Conservation (phyloP, 2,797 vertebrate species). For the Tinamus major region DNA sequence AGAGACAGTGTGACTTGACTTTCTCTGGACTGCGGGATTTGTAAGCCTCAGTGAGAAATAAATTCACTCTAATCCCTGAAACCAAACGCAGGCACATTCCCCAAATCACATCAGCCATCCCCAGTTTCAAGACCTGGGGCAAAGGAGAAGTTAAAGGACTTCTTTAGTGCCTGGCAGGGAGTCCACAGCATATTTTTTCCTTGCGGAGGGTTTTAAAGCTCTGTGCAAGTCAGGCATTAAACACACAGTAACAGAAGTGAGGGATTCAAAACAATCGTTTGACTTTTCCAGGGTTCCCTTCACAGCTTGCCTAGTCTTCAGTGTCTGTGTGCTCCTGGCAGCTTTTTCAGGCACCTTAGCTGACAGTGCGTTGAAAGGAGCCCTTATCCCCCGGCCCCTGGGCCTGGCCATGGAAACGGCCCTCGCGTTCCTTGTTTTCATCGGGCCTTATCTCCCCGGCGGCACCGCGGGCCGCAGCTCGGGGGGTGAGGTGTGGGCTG, state of each 20-base stretch:
- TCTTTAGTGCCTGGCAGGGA: not conserved
- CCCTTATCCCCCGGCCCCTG: not conserved
- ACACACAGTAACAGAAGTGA: not conserved
- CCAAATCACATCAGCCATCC: not conserved
- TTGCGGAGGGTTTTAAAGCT: not conserved
- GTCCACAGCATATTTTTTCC: not conserved
- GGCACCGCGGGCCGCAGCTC: not conserved
- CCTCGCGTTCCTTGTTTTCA: slow-evolving; percentile 52
- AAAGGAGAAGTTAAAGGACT: slow-evolving; percentile 2
- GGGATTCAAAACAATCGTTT: not conserved
- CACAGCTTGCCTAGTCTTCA: not conserved
- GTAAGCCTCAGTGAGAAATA: not conserved
- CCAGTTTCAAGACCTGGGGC: not conserved
- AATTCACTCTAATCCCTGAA: not conserved
- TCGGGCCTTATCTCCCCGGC: slow-evolving; percentile 7
- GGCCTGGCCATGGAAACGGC: slow-evolving; percentile 24
- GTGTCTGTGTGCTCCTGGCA: not conserved
- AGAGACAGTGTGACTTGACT: not conserved
- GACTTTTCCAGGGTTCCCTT: not conserved
- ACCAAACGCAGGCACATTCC: not conserved
- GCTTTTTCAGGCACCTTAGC: slow-evolving; percentile 29
- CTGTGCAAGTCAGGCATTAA: not conserved
- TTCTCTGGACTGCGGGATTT: not conserved
- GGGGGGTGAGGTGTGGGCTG: not conserved
- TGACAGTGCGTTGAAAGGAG: not conserved